Evolutionary conservation across 2,888 invertebrate genomes (phyloP).

Genomic region (Liopterus haemorrhoidalis): DNA sequence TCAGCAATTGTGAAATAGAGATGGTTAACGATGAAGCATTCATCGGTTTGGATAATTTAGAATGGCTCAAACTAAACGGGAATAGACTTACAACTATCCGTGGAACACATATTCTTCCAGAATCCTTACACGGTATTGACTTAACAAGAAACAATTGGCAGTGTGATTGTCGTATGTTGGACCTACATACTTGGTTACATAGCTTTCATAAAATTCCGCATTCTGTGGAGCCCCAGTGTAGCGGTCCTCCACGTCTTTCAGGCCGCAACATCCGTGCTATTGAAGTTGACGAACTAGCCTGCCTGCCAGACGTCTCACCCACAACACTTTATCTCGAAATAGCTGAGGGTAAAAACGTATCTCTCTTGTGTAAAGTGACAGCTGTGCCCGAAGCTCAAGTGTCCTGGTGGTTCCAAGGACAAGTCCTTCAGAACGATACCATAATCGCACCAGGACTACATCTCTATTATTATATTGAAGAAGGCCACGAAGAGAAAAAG

Average conservation of each 20-base stretch:
- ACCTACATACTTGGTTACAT: conserved; percentile 71
- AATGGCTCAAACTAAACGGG: conserved; percentile 78
- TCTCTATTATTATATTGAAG: conserved; percentile 65
- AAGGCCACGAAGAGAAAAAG: conserved; percentile 66
- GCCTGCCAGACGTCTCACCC: conserved; percentile 71
- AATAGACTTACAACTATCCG: conserved; percentile 71
- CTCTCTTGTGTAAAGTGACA: conserved; percentile 71
- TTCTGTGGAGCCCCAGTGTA: conserved; percentile 71
- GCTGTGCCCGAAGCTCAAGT: conserved; percentile 77
- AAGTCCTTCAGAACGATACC: conserved; percentile 71
- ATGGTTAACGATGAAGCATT: conserved; percentile 74
- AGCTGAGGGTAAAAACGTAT: conserved; percentile 74
- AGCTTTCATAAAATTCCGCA: conserved; percentile 67
- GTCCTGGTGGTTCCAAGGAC: conserved; percentile 78
- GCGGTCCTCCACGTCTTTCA: conserved; percentile 60
- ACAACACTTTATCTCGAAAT: conserved; percentile 71
- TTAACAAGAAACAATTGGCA: conserved; percentile 84
- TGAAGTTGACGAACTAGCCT: conserved; percentile 67
- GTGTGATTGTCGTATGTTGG: conserved; percentile 77
- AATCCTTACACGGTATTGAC: conserved; percentile 70
- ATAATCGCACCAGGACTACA: conserved; percentile 60
- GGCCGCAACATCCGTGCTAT: conserved; percentile 64
- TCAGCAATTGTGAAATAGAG: conserved; percentile 75
- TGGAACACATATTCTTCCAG: conserved; percentile 67
- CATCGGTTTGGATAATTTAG: conserved; percentile 70